Evolutionary conservation across 1,140 invertebrate genomes (phyloP).

Genomic region (Cydia fagiglandana): DNA sequence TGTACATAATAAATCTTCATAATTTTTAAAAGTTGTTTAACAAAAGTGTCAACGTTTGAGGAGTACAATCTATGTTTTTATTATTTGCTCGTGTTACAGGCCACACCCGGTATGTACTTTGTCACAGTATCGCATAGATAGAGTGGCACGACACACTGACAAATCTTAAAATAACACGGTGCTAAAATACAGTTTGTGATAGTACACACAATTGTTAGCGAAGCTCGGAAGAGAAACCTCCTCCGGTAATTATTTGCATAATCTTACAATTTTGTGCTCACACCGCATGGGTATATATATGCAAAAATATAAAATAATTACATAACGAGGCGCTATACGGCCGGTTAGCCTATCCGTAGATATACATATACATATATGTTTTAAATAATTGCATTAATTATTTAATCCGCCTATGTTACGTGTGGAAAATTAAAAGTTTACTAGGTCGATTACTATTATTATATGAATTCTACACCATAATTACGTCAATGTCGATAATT

Average conservation of each 20-base stretch:
- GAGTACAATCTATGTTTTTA: too few species aligned
- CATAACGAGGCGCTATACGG: constrained; percentile 18
- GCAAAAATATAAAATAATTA: neutral
- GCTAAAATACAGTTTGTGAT: neutral
- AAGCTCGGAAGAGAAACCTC: constrained; percentile 39
- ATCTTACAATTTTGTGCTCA: constrained; percentile 42
- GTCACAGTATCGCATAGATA: neutral
- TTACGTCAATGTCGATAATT: neutral
- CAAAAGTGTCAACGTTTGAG: too few species aligned
- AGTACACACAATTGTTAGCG: neutral
- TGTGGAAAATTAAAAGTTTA: neutral
- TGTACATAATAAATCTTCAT: too few species aligned
- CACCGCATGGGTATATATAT: constrained; percentile 33
- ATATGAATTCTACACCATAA: neutral
- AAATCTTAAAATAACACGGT: neutral
- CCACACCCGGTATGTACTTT: too few species aligned
- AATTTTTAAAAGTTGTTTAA: too few species aligned
- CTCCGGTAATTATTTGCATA: constrained; percentile 41
- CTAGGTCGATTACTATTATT: neutral
- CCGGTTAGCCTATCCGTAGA: constrained; percentile 16
- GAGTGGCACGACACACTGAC: neutral
- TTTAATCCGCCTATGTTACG: neutral
- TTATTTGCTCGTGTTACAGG: too few species aligned
- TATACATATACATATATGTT: neutral
- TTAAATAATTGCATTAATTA: neutral